phyloP scores from a whole-genome alignment of 2,113 vertebrate genomes.

The Bothrops jararaca region DNA sequence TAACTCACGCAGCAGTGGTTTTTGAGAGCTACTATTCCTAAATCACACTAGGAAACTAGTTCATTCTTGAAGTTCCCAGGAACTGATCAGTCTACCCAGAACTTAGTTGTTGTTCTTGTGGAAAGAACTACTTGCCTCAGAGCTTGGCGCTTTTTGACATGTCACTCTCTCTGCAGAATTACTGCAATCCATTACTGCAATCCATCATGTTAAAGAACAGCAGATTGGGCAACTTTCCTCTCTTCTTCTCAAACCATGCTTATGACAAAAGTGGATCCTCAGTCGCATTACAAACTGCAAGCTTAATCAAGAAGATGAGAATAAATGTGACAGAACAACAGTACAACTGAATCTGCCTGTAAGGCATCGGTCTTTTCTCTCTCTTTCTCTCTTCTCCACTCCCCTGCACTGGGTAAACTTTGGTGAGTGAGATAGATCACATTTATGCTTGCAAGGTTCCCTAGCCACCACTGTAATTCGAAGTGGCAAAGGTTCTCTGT shows the following conservation, averaged over 20 bases:
- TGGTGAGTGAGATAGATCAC: not conserved
- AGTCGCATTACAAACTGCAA: not conserved
- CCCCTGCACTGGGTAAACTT: not conserved
- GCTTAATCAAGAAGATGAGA: not conserved
- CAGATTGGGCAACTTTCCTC: not conserved
- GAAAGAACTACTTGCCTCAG: not conserved
- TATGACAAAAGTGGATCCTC: not conserved
- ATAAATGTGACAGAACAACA: not conserved
- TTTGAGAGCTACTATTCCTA: not conserved
- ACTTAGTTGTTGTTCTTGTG: not conserved
- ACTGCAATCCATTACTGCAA: not conserved
- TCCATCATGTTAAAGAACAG: not conserved
- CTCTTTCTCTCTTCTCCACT: not conserved
- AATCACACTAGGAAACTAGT: not conserved
- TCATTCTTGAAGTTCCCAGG: not conserved
- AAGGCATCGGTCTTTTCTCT: not conserved
- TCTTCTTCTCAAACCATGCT: not conserved
- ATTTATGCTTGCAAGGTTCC: not conserved
- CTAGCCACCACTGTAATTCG: slow-evolving; percentile 16
- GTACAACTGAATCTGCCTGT: not conserved
- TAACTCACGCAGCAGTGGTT: not conserved
- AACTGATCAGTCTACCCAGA: not conserved
- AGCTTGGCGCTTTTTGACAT: not conserved
- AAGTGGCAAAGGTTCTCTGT: slow-evolving; percentile 1
- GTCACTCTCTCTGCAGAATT: not conserved